phyloP scores from a whole-genome alignment of 2,797 vertebrate species.

The Pyrocephalus nanus region DNA sequence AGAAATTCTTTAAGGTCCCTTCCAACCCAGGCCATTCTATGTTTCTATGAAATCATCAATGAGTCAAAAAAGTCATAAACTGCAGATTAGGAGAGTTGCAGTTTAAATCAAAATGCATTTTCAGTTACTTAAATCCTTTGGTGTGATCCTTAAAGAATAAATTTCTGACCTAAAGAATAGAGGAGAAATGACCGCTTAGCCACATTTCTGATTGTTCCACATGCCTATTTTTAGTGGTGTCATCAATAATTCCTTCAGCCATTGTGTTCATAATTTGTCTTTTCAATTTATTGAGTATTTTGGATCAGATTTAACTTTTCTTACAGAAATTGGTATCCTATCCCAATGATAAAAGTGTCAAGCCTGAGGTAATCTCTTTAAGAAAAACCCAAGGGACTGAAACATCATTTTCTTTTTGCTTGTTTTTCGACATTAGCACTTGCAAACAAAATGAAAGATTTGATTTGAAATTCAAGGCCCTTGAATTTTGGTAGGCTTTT shows the following conservation, averaged over 20 bases:
- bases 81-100: background rate
- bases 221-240: background rate
- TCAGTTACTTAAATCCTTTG: background rate
- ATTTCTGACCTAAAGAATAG: background rate
- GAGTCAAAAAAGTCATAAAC: background rate
- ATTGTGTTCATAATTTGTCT: background rate
- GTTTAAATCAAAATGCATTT: background rate
- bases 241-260: background rate
- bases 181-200: background rate
- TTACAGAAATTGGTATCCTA: background rate
- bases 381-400: background rate
- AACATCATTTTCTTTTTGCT: background rate
- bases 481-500: background rate
- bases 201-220: background rate
- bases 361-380: background rate
- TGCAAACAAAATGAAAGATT: constrained; percentile 45
- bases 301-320: background rate
- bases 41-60: background rate
- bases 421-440: constrained; percentile 7
- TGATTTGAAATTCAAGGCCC: constrained; percentile 34
- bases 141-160: background rate
- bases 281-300: background rate
- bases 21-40: background rate
- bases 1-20: background rate
- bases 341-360: constrained; percentile 6